phyloP scores from a whole-genome alignment of 92 coral and sea anemone species.

The Phenganax marumi region DNA sequence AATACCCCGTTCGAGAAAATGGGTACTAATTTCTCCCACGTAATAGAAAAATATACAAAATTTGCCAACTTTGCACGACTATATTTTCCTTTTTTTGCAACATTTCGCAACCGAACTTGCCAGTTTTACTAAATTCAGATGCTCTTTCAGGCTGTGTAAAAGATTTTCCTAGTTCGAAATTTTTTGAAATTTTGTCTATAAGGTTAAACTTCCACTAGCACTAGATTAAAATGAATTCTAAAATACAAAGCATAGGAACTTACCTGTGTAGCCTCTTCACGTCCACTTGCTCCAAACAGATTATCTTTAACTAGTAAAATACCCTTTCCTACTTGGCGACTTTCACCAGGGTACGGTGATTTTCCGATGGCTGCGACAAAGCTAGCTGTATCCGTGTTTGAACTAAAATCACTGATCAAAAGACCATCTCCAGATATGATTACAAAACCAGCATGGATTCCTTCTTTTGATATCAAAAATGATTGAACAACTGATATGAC shows the following conservation, averaged over 20 bases:
- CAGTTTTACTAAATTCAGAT: no score
- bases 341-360: slow-evolving; percentile 34
- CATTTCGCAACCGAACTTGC: no score
- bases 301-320: slow-evolving; percentile 23
- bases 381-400: slow-evolving; percentile 34
- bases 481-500: slow-evolving; percentile 64
- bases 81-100: no score
- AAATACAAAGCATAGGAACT: neutral
- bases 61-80: no score
- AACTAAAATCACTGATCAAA: slow-evolving; percentile 30
- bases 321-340: slow-evolving; percentile 31
- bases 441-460: slow-evolving; percentile 77
- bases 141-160: no score
- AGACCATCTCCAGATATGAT: slow-evolving; percentile 50
- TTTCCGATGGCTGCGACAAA: slow-evolving; percentile 23
- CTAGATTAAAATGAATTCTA: no score
- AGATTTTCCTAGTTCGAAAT: no score
- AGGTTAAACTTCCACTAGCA: no score
- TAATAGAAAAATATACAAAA: no score
- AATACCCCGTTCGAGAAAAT: no score
- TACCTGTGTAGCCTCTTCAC: slow-evolving; percentile 38
- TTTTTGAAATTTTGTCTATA: no score
- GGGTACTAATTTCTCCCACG: no score
- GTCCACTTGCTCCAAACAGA: slow-evolving; percentile 41
- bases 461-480: slow-evolving; percentile 78